Percentiles rank a stretch among this genome's conserved stretches.
phyloP scores from a whole-genome alignment of 2,797 vertebrate species.

The Pygocentrus nattereri region DNA sequence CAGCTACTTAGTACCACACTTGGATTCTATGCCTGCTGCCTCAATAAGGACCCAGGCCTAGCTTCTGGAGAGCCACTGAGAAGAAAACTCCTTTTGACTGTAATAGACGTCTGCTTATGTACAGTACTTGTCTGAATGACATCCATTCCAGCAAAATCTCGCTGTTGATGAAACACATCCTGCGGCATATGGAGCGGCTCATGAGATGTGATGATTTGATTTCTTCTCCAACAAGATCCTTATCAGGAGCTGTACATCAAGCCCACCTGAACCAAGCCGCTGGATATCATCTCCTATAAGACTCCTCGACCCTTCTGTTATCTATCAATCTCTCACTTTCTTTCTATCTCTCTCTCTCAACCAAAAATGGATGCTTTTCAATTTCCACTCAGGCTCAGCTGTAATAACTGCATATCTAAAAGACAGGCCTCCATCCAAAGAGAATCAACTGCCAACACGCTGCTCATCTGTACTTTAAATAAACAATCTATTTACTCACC shows the following conservation, averaged over 20 bases:
- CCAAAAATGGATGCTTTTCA: constrained; percentile 52
- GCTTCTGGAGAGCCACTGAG: neutral
- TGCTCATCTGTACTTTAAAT: constrained; percentile 75
- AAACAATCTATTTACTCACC: constrained; percentile 75
- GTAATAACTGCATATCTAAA: constrained; percentile 75
- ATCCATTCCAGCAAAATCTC: constrained; percentile 37
- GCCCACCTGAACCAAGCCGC: constrained; percentile 68
- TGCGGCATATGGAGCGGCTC: constrained; percentile 25
- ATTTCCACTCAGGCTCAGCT: constrained; percentile 66
- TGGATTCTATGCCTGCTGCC: constrained; percentile 5
- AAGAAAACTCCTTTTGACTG: constrained; percentile 40
- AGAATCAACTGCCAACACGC: constrained; percentile 64
- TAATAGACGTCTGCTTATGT: constrained; percentile 42
- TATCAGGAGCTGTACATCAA: constrained; percentile 71
- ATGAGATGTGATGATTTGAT: constrained; percentile 66
- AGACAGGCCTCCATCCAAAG: constrained; percentile 19
- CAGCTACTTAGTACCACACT: neutral
- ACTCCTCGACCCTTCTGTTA: constrained; percentile 46
- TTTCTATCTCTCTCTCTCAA: constrained; percentile 33
- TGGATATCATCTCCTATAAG: constrained; percentile 65
- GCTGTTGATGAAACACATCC: constrained; percentile 40
- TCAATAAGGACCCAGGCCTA: neutral
- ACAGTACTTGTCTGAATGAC: constrained; percentile 41
- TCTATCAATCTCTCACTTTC: constrained; percentile 42
- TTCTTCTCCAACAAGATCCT: constrained; percentile 68